Conservation (phyloP, 1,140 invertebrate species). For the Cephus cinctus region DNA sequence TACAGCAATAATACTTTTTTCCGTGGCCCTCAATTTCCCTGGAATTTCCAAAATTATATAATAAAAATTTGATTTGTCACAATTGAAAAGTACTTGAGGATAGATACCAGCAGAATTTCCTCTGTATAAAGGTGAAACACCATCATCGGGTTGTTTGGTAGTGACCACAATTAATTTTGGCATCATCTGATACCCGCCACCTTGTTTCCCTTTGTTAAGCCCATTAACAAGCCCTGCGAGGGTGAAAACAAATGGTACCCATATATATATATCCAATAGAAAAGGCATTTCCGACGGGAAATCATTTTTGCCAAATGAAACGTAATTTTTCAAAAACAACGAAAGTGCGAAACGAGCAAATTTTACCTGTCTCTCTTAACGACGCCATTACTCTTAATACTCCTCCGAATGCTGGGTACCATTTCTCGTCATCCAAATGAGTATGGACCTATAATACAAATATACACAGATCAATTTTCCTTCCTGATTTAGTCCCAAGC, state of each 20-base stretch:
- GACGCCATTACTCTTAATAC: constrained; percentile 59
- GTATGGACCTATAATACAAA: constrained; percentile 54
- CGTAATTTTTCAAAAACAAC: no score
- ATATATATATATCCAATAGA: no score
- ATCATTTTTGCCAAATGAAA: no score
- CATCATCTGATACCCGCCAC: constrained; percentile 26
- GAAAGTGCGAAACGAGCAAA: no score
- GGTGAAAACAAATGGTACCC: constrained; percentile 12
- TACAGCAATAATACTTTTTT: constrained; percentile 35
- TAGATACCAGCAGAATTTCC: no score
- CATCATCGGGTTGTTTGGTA: constrained; percentile 5
- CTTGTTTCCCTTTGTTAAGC: constrained; percentile 11
- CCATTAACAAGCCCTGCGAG: constrained; percentile 9
- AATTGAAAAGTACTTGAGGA: no score
- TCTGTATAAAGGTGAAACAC: constrained; percentile 20
- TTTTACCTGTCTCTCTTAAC: constrained; percentile 55
- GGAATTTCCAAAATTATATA: not conserved
- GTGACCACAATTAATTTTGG: constrained; percentile 18
- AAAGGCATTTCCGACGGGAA: no score
- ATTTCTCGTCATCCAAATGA: constrained; percentile 59
- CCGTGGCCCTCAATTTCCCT: constrained; percentile 19
- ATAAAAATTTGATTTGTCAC: no score
- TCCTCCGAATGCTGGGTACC: constrained; percentile 63
- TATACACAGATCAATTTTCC: not conserved
- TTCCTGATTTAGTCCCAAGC: no score